phyloP scores from a whole-genome alignment of 2,113 vertebrate genomes.

The Globicephala melas region DNA sequence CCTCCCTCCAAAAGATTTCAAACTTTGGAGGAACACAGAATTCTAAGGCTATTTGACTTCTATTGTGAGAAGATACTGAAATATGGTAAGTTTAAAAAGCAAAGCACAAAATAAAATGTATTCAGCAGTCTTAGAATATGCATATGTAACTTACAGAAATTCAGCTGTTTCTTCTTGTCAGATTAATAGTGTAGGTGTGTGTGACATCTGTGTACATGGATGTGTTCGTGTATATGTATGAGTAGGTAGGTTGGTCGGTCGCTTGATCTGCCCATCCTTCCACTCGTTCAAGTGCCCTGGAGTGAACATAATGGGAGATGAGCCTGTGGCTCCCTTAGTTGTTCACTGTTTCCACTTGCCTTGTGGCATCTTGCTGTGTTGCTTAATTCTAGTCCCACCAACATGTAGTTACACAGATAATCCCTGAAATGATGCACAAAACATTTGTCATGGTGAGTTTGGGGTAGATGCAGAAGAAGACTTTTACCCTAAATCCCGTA shows the following conservation, averaged over 20 bases:
- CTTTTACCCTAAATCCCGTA: not conserved
- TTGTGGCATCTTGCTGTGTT: not conserved
- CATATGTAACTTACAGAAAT: not conserved
- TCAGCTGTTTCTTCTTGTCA: not conserved
- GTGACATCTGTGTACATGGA: too few species aligned
- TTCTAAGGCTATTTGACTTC: not conserved
- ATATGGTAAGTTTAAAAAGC: not conserved
- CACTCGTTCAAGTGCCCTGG: not conserved
- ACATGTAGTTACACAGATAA: not conserved
- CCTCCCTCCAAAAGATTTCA: not conserved
- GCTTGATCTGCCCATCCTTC: not conserved
- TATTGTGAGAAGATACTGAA: not conserved
- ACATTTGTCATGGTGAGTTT: not conserved
- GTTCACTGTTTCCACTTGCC: too few species aligned
- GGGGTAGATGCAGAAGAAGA: not conserved
- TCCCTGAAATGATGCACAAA: not conserved
- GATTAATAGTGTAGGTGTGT: too few species aligned
- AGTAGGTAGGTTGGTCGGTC: rapidly evolving
- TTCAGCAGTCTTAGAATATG: not conserved
- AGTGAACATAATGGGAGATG: not conserved
- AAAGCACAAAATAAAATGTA: not conserved
- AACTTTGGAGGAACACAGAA: not conserved
- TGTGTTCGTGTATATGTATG: not conserved
- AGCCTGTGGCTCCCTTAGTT: not conserved
- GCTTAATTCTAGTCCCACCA: not conserved